Percentiles rank a stretch among this genome's conserved stretches.
Evolutionary conservation across 2,113 vertebrate genomes (phyloP).

Genomic region (Osmerus mordax): DNA sequence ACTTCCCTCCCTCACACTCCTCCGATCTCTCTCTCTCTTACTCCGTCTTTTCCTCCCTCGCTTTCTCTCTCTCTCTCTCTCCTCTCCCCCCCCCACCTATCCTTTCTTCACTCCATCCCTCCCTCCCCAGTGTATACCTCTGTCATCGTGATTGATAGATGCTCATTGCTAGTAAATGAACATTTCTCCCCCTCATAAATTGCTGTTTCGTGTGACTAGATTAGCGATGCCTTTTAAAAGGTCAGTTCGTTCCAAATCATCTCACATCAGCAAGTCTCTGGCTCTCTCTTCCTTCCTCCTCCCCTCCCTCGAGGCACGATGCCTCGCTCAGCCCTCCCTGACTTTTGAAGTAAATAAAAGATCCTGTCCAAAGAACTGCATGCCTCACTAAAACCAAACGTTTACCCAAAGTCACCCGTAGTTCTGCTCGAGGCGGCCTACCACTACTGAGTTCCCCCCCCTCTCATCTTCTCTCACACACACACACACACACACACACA

Average conservation of each 20-base stretch:
- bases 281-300: background rate
- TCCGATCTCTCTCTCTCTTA: background rate
- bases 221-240: conserved; percentile 69
- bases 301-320: background rate
- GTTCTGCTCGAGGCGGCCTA: no score
- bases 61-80: conserved; percentile 17
- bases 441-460: no score
- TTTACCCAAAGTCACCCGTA: no score
- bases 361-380: no score
- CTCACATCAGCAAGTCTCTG: conserved; percentile 28
- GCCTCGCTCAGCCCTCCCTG: background rate
- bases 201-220: conserved; percentile 70
- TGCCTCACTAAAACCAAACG: no score
- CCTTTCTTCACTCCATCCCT: conserved; percentile 46
- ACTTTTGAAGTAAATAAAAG: background rate
- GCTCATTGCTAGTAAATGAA: conserved; percentile 67
- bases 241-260: conserved; percentile 66
- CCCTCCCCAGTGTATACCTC: conserved; percentile 54
- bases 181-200: conserved; percentile 66
- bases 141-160: conserved; percentile 71
- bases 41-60: conserved; percentile 4
- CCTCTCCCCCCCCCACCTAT: conserved; percentile 24
- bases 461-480: conserved; percentile 30
- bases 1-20: conserved; percentile 17
- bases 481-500: no score